These are phyloP conservation scores for Pardosa pseudoannulata DNA, from an alignment of 2,888 invertebrate species.

Conservation along the genomic window DNA sequence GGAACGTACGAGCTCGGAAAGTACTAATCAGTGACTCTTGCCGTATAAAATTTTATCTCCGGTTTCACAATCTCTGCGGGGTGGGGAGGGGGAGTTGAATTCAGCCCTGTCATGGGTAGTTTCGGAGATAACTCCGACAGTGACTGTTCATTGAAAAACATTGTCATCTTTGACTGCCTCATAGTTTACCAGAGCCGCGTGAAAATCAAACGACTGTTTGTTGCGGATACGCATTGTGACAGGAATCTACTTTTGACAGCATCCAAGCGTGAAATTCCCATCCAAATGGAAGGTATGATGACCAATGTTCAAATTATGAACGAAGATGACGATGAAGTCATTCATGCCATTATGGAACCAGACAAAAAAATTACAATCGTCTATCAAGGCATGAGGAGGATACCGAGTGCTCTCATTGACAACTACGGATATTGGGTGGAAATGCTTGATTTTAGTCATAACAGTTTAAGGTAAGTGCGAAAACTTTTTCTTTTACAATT, in stretches of 20 bases:
- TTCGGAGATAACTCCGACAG: not conserved
- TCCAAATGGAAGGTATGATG: slow-evolving; percentile 9
- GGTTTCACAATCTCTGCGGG: not conserved
- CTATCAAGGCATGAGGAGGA: slow-evolving; percentile 83
- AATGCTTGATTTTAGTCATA: slow-evolving; percentile 85
- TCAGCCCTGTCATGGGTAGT: not conserved
- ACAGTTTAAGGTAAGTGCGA: slow-evolving; percentile 83
- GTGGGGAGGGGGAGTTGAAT: not conserved
- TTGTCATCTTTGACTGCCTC: not conserved
- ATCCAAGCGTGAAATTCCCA: not conserved
- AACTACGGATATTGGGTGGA: slow-evolving; percentile 82
- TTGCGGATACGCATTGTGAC: not conserved
- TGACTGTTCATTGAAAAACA: too few relatives aligned
- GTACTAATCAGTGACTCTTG: not conserved
- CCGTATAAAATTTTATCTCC: not conserved
- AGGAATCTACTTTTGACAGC: not conserved
- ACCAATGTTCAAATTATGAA: slow-evolving; percentile 53
- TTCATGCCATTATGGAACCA: slow-evolving; percentile 24
- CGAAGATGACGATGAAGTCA: slow-evolving; percentile 4
- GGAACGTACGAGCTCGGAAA: too few relatives aligned
- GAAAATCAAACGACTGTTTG: not conserved
- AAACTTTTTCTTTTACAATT: too few relatives aligned
- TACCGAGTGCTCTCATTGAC: slow-evolving; percentile 83
- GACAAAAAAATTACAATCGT: slow-evolving; percentile 82
- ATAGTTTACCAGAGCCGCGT: not conserved